Conservation (phyloP, 2,113 vertebrate genomes). For the Zosterops japonicus region DNA sequence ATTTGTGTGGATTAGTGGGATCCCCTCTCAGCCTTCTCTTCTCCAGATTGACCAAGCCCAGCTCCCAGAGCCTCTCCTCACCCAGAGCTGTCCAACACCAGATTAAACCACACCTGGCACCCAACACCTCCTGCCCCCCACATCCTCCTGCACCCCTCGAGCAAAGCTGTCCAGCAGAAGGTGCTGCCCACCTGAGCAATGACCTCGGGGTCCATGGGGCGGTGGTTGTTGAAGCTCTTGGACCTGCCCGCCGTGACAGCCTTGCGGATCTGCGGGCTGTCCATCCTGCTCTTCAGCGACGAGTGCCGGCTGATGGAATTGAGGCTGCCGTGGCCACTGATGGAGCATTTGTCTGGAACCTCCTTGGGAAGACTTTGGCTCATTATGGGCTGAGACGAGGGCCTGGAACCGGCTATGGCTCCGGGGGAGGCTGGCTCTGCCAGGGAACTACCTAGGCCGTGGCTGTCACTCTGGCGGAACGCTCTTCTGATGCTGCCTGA, state of each 20-base stretch:
- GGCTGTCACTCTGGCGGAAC: conserved; percentile 86
- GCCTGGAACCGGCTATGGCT: conserved; percentile 80
- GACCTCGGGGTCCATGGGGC: conserved; percentile 92
- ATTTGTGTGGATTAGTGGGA: no score
- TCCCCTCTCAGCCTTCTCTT: no score
- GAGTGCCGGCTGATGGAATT: conserved; percentile 96
- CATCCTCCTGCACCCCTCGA: neutral
- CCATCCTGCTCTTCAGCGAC: conserved; percentile 92
- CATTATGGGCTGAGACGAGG: conserved; percentile 85
- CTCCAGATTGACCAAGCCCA: neutral
- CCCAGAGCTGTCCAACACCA: accelerated
- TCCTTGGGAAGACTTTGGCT: conserved; percentile 88
- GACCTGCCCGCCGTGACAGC: conserved; percentile 87
- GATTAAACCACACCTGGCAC: neutral
- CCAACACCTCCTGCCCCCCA: neutral
- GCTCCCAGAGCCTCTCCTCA: neutral
- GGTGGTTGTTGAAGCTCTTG: conserved; percentile 99
- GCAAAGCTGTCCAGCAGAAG: accelerated
- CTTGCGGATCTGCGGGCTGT: conserved; percentile 93
- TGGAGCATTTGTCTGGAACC: conserved; percentile 87
- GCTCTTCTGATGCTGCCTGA: conserved; percentile 88
- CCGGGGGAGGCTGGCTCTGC: conserved; percentile 76
- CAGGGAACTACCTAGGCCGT: conserved; percentile 76
- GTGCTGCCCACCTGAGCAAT: conserved; percentile 83
- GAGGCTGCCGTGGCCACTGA: conserved; percentile 92